Evolutionary conservation across 2,888 invertebrate genomes (phyloP), one percentile per base, ranked within the genome.

Genomic region (Cheiracanthium punctorium): DNA sequence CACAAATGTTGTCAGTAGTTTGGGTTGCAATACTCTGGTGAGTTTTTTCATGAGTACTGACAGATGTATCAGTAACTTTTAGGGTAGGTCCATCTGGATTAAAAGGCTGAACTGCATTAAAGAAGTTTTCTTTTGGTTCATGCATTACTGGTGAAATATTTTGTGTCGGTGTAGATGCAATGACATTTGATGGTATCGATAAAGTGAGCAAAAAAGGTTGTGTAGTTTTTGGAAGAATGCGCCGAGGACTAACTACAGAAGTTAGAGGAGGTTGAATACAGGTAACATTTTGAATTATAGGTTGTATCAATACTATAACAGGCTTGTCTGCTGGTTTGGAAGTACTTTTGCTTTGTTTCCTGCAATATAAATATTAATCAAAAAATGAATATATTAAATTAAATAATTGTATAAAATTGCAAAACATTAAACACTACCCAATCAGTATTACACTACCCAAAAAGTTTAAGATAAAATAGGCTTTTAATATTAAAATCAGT

Each of bases 261-360:
- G 17, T 65, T 48, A 43, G 76, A 1, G 20, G n/a, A 10, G 82
- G 77, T 48, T 82, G 77, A 24, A 77, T 32, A 48, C 84, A 84
- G 12, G 72, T 79, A 8, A 73, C 17, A 48, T 80, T 69, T 32
- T 85, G 85, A 43, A 80, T 70, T 24, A 80, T 71, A 33, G 85
- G 80, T 20, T 85, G 85, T 29, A 85, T 80, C 41, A 85, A 32
- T 4, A 74, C n/a, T 24, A 80, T 71, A 14, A 85, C 74, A 70
- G 85, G 74, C 33, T 32, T 74, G n/a, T 32, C 71, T 1, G 20
- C 65, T 28, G 30, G 14, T 52, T 41, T 20, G 28, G 8, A 10
- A 73, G 37, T 2, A n/a, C 14, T 7, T 73, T 84, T 84, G 17
- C 17, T 52, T 67, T 67, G 77, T 30, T 84, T 84, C 73, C 84